Evolutionary conservation across 1,140 invertebrate genomes (phyloP), one percentile per base, ranked within the genome.

Genomic region (Drosophila eugracilis): DNA sequence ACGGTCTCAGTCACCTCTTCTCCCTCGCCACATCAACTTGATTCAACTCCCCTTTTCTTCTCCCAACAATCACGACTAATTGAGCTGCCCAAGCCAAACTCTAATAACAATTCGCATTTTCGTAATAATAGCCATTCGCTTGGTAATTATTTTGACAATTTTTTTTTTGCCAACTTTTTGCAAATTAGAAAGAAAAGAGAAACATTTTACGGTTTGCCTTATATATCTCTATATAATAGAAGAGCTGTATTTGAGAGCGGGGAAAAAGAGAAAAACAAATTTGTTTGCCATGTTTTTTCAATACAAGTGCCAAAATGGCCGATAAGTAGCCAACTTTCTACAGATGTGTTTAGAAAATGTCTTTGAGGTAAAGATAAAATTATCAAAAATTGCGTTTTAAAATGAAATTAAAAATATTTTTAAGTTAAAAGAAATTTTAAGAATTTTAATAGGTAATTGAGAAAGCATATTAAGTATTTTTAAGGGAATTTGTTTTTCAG

Each of bases 1-100:
- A 86, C 83, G 83, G 83, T 52, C 42, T 32, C 30, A 12, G 1
- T 3, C 30, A 9, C 30, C 30, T 28, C 28, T 10, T 30, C 26
- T 9, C 4, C 26, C 9, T 28, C 26, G 14, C 14, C 21, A 5
- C 32, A 34, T 30, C 28, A 73, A 21, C 22, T 37, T 21, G 47
- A 26, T 26, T 24, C 28, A 34, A 21, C 53, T 36, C 42, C 17
- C 14, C 19, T 26, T 78, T 53, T 39, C 12, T 14, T 50, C 47
- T 60, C 67, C 73, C 42, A 69, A 73, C 73, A 86, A 86, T 86
- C 63, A 63, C 44, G 65, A 59, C 74, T 86, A 88, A 86, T 86
- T 88, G 81, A 50, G 24, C 26, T 39, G 58, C 34, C 55, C 55
- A 62, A 50, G 66, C 59, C 48, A 55, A 57, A 55, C 55, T n/a